Percentiles rank a stretch among this genome's conserved stretches.
Evolutionary conservation across 2,113 vertebrate genomes (phyloP).

Genomic region (Pedetes capensis): DNA sequence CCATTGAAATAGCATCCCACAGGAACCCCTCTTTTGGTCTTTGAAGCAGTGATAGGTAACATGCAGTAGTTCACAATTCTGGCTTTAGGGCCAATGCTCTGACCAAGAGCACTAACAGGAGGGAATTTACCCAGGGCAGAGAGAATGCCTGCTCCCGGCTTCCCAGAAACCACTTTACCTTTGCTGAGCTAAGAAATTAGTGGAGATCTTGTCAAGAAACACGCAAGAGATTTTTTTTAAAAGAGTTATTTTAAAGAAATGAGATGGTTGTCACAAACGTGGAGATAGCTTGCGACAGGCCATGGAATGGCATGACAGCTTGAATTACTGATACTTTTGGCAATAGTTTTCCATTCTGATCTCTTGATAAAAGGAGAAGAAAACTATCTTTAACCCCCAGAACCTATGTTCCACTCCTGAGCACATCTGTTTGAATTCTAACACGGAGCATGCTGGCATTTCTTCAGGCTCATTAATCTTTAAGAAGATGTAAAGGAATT

Average conservation of each 20-base stretch:
- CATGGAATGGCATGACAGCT: neutral
- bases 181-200: neutral
- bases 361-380: neutral
- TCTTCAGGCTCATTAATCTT: neutral
- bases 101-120: neutral
- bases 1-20: too few species aligned
- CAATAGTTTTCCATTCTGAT: neutral
- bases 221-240: neutral
- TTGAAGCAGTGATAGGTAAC: neutral
- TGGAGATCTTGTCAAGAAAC: neutral
- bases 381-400: neutral
- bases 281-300: neutral
- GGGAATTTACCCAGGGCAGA: neutral
- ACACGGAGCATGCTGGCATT: neutral
- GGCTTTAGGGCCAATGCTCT: too few species aligned
- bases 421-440: neutral
- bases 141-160: neutral
- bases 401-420: neutral
- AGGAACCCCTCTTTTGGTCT: neutral
- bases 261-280: neutral
- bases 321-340: neutral
- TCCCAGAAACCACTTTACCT: neutral
- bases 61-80: neutral
- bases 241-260: slow-evolving; percentile 31
- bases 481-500: neutral